phyloP scores from a whole-genome alignment of 2,888 invertebrate species.

The Watsonalla binaria region DNA sequence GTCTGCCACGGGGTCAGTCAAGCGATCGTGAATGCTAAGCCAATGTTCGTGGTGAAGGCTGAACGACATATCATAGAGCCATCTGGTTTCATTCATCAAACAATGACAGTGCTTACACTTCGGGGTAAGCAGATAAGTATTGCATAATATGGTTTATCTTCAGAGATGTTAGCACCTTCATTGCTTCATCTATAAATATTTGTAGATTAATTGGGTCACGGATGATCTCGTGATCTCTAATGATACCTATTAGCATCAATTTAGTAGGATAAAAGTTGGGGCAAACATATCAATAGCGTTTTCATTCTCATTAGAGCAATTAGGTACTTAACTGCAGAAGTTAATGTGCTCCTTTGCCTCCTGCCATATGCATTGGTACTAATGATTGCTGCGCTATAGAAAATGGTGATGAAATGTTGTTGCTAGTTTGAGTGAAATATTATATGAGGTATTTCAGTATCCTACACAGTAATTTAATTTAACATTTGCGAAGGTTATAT shows the following conservation, averaged over 20 bases:
- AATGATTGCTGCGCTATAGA: too few relatives aligned
- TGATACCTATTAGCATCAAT: not conserved
- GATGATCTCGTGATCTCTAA: too few relatives aligned
- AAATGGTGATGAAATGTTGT: too few relatives aligned
- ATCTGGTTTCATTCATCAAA: constrained; percentile 71
- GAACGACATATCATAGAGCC: constrained; percentile 79
- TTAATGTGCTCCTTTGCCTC: too few relatives aligned
- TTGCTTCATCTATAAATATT: too few relatives aligned
- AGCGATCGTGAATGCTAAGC: constrained; percentile 70
- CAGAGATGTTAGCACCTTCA: too few relatives aligned
- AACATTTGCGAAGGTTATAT: constrained; percentile 60
- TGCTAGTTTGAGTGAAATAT: too few relatives aligned
- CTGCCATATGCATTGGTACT: too few relatives aligned
- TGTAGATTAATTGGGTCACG: too few relatives aligned
- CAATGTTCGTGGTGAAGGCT: constrained; percentile 77
- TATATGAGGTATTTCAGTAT: not conserved
- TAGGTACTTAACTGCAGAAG: too few relatives aligned
- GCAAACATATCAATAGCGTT: not conserved
- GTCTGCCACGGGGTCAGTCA: constrained; percentile 72
- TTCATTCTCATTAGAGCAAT: not conserved
- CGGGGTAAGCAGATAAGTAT: constrained; percentile 50
- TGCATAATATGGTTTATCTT: not conserved
- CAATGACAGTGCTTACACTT: constrained; percentile 74
- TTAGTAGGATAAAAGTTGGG: not conserved
- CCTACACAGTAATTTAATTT: not conserved